Base-by-base conservation (phyloP, 1,140 invertebrate species). In the Aricia agestis region DNA sequence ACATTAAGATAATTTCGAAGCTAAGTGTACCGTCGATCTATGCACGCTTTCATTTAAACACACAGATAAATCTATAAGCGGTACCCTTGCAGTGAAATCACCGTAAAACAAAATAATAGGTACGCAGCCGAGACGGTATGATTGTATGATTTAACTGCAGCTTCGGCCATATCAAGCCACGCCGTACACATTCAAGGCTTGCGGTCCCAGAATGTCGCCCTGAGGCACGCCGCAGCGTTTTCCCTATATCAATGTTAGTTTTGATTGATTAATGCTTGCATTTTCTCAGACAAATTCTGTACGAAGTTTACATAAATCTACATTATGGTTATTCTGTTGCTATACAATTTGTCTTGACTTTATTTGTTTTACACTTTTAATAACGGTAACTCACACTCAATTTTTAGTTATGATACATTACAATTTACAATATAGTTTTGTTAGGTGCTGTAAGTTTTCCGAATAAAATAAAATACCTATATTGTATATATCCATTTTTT, bases 231-330 rank as follows among this genome's bases (percentile, higher is more conserved):
- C 19, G 19, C 59, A 19, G 18, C n/a, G 58, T 19, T 63, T 63
- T 63, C 59, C 59, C 59, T 63, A 63, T 63, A 63, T 63, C 59
- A 63, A 63, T 63, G 59, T 63, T 63, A 63, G 59, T 63, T 63
- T 63, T 63, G 59, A 63, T 63, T 63, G 59, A 63, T 63, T 63
- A 63, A 18, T 63, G 59, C 59, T 63, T 11, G 18, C 17, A 25
- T 19, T 63, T 63, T 63, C 59, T 63, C 10, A 11, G 19, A 63
- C 59, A 19, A 63, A 63, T 19, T 63, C 19, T 10, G n/a, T 19
- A 18, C 17, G 6, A 63, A 25, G 59, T 52, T 52, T 52, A 52
- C 45, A 52, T 52, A 52, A 52, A 52, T 52, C 45, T 52, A 15
- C 45, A 52, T 52, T 52, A 52, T 10, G 3, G 45, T 52, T 15